Conservation (phyloP, 1,140 invertebrate genomes). For the Papilio helenus region DNA sequence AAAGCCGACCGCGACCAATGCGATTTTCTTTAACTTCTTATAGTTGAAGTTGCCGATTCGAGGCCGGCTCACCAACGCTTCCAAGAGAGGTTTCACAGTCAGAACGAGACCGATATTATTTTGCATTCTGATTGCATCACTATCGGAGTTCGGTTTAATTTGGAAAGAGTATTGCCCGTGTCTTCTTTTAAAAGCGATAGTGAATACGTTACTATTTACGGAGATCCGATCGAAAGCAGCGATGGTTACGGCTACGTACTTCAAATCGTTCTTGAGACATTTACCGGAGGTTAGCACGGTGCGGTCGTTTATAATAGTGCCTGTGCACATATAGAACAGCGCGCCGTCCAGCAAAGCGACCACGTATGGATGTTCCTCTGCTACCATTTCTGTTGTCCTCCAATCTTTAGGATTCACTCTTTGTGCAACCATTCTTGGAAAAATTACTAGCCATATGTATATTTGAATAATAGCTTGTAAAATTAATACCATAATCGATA, state of each 20-base stretch:
- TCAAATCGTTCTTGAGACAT: slow-evolving; percentile 50
- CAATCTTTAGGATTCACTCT: slow-evolving; percentile 45
- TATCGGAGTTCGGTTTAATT: slow-evolving; percentile 41
- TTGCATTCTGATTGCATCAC: slow-evolving; percentile 53
- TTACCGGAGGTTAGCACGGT: slow-evolving; percentile 60
- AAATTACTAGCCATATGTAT: slow-evolving; percentile 17
- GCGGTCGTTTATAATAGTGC: slow-evolving; percentile 55
- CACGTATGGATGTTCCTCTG: slow-evolving; percentile 61
- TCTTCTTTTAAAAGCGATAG: slow-evolving; percentile 50
- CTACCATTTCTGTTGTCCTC: slow-evolving; percentile 56
- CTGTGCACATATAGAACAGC: slow-evolving; percentile 59
- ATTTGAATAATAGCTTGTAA: slow-evolving; percentile 20
- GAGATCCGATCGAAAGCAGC: slow-evolving; percentile 48
- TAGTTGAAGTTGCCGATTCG: slow-evolving; percentile 54
- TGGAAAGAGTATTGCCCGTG: slow-evolving; percentile 58
- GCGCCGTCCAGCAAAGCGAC: slow-evolving; percentile 56
- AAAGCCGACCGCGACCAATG: slow-evolving; percentile 56
- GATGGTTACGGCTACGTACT: slow-evolving; percentile 51
- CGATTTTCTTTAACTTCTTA: slow-evolving; percentile 55
- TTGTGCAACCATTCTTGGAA: slow-evolving; percentile 3
- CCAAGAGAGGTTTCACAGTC: slow-evolving; percentile 47
- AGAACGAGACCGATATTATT: slow-evolving; percentile 65
- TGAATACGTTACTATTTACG: slow-evolving; percentile 50
- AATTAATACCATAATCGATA: slow-evolving; percentile 37
- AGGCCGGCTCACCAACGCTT: slow-evolving; percentile 48